Percentiles rank a stretch among this genome's conserved stretches.
These are phyloP conservation scores for Ecliptopera silaceata DNA, from an alignment of 2,888 invertebrate genomes.

Conservation along the genomic window DNA sequence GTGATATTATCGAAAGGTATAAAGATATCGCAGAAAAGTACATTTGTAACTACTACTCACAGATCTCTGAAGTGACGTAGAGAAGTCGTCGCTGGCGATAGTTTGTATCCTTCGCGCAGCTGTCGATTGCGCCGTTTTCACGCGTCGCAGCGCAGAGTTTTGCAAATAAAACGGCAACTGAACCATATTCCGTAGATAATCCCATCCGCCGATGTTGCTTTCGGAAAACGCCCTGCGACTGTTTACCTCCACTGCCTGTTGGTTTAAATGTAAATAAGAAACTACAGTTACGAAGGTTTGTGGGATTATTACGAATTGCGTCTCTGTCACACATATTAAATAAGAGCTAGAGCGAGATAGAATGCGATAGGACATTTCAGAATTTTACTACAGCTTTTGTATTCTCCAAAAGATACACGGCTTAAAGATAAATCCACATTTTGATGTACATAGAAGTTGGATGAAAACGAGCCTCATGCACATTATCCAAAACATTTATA, in stretches of 20 bases:
- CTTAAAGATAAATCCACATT: too few species aligned
- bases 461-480: slow-evolving; percentile 25
- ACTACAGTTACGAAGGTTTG: background rate
- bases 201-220: slow-evolving; percentile 96
- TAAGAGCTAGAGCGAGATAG: too few species aligned
- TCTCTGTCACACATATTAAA: too few species aligned
- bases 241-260: slow-evolving; percentile 93
- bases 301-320: background rate
- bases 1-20: too few species aligned
- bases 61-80: slow-evolving; percentile 77
- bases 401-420: too few species aligned
- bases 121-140: slow-evolving; percentile 93
- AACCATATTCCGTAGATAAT: slow-evolving; percentile 97
- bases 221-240: slow-evolving; percentile 94
- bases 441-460: too few species aligned
- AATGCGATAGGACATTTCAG: too few species aligned
- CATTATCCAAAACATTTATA: slow-evolving; percentile 5
- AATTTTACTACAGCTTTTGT: too few species aligned
- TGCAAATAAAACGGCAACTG: slow-evolving; percentile 99
- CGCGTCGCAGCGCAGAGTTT: slow-evolving; percentile 96
- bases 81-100: slow-evolving; percentile 81
- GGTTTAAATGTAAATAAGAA: background rate
- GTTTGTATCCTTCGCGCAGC: slow-evolving; percentile 80
- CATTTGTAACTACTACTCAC: slow-evolving; percentile 49
- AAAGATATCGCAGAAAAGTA: too few species aligned